These are phyloP conservation scores for silkworm (Bombyx mori) DNA, from an alignment of 1,140 invertebrate species.

Conservation along the genomic window ASM3026992v2 NC_085116.1:8627501-8628000, in stretches of 20 bases:
- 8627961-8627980: background rate
- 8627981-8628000: background rate
- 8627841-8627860: no score
- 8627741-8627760: conserved; percentile 74
- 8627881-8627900: no score
- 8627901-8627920: no score
- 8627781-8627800: conserved; percentile 67
- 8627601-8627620: conserved; percentile 74
- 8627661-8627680: conserved; percentile 77
- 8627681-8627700: conserved; percentile 76
- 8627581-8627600: conserved; percentile 75
- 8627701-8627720: conserved; percentile 74
- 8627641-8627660: conserved; percentile 73
- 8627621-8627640: conserved; percentile 72
- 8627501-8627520: conserved; percentile 75
- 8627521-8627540: conserved; percentile 75
- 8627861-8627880: no score
- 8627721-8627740: conserved; percentile 77
- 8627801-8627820: no score
- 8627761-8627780: conserved; percentile 76
- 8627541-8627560: conserved; percentile 74
- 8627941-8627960: no score
- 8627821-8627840: no score
- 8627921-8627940: no score
- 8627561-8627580: conserved; percentile 75